Evolutionary conservation across 2,113 vertebrate genomes (phyloP).

Genomic region (Saccopteryx bilineata): DNA sequence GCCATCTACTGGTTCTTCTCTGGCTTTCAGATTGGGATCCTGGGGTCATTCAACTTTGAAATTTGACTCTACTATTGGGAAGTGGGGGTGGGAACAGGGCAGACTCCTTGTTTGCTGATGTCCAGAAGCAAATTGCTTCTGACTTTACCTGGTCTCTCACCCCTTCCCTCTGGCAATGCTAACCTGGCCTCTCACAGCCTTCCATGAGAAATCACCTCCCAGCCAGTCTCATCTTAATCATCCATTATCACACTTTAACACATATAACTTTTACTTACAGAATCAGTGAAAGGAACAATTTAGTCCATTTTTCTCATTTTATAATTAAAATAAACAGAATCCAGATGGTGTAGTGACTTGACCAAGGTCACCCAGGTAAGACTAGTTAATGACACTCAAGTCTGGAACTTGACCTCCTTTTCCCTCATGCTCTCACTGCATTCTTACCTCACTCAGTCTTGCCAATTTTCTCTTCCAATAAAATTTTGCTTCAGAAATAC

Average conservation of each 20-base stretch:
- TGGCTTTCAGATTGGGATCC: neutral
- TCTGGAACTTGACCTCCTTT: neutral
- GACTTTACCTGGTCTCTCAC: neutral
- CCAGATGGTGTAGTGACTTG: neutral
- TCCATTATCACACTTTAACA: neutral
- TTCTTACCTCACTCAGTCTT: neutral
- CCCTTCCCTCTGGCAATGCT: neutral
- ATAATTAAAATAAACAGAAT: neutral
- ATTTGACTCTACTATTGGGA: neutral
- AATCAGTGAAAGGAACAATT: neutral
- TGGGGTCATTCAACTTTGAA: neutral
- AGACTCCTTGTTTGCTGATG: neutral
- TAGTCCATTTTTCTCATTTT: neutral
- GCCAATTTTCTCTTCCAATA: neutral
- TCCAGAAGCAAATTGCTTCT: neutral
- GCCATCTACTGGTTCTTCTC: neutral
- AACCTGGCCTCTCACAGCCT: neutral
- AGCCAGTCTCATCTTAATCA: neutral
- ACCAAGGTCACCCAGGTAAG: neutral
- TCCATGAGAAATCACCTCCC: neutral
- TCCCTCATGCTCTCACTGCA: neutral
- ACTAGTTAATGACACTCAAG: neutral
- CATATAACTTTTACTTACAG: neutral
- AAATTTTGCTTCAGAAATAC: neutral
- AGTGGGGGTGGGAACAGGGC: neutral